Evolutionary conservation across 2,888 invertebrate species (phyloP).

Genomic region (Frankliniella intonsa): DNA sequence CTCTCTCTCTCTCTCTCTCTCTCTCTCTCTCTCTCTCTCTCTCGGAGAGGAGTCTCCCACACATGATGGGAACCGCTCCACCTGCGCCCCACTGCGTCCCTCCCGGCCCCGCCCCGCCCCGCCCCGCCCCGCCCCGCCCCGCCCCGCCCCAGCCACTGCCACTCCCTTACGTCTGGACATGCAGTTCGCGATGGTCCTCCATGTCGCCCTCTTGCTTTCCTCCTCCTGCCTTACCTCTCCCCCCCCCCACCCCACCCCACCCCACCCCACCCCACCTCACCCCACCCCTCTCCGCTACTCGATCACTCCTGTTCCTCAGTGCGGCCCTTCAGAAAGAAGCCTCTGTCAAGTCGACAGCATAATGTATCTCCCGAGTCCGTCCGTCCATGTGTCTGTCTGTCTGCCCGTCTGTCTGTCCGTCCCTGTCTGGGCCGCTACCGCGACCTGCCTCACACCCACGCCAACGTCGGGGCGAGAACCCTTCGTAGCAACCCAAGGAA

Average conservation of each 20-base stretch:
- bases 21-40: no score
- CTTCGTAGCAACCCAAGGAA: no score
- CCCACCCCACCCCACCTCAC: no score
- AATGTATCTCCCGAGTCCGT: not conserved
- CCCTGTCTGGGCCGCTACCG: no score
- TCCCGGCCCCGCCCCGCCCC: not conserved
- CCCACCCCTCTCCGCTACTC: no score
- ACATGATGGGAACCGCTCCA: not conserved
- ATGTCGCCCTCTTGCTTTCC: not conserved
- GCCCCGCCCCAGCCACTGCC: not conserved
- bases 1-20: no score
- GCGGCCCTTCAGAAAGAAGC: no score
- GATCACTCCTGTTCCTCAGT: no score
- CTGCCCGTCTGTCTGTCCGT: not conserved
- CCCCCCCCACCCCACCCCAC: no score
- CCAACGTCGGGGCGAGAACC: no score
- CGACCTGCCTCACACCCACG: no score
- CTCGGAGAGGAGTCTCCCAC: not conserved
- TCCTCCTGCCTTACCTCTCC: not conserved
- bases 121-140: not conserved
- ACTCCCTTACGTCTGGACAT: not conserved
- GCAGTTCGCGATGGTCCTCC: constrained; percentile 10
- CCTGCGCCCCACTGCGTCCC: not conserved
- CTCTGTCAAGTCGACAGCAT: not conserved
- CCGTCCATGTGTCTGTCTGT: not conserved